These are phyloP conservation scores for Apostichopus californicus DNA, from an alignment of 35 echinoderm and acorn worm species.

Conservation along the genomic window DNA sequence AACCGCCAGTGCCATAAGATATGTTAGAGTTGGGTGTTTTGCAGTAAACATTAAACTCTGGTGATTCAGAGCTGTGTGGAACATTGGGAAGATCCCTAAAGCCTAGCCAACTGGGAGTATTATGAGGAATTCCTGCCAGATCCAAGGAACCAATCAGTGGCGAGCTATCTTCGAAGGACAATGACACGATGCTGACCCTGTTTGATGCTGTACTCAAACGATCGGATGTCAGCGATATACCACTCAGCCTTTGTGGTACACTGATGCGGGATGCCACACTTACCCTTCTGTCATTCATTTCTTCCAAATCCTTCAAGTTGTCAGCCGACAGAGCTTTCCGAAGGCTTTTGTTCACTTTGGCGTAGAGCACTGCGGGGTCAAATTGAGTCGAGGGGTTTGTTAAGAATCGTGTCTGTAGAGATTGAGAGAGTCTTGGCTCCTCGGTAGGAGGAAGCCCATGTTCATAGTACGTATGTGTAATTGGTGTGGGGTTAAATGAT, in stretches of 20 bases:
- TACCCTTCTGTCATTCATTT: not conserved
- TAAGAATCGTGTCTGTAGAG: not conserved
- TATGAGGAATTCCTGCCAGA: constrained; percentile 49
- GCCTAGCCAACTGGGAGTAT: constrained; percentile 65
- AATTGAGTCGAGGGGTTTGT: constrained; percentile 17
- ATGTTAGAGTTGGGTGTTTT: constrained; percentile 43
- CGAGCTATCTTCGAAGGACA: constrained; percentile 62
- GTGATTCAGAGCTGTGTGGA: constrained; percentile 47
- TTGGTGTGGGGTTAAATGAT: constrained; percentile 34
- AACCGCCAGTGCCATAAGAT: not conserved
- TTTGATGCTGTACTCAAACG: constrained; percentile 43
- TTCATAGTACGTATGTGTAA: constrained; percentile 66
- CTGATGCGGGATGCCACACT: constrained; percentile 56
- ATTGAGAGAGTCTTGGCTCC: constrained; percentile 11
- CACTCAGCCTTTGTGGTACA: constrained; percentile 50
- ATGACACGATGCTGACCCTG: constrained; percentile 25
- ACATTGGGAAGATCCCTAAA: constrained; percentile 65
- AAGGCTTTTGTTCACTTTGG: constrained; percentile 51
- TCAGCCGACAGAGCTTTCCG: constrained; percentile 37
- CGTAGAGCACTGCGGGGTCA: constrained; percentile 31
- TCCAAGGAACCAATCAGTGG: constrained; percentile 79
- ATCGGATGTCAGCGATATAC: constrained; percentile 2
- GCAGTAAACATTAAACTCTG: constrained; percentile 69
- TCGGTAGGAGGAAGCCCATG: not conserved
- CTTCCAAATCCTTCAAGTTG: constrained; percentile 37